Evolutionary conservation across 2,113 vertebrate species (phyloP).

Genomic region (zebrafish (Danio rerio)): DNA sequence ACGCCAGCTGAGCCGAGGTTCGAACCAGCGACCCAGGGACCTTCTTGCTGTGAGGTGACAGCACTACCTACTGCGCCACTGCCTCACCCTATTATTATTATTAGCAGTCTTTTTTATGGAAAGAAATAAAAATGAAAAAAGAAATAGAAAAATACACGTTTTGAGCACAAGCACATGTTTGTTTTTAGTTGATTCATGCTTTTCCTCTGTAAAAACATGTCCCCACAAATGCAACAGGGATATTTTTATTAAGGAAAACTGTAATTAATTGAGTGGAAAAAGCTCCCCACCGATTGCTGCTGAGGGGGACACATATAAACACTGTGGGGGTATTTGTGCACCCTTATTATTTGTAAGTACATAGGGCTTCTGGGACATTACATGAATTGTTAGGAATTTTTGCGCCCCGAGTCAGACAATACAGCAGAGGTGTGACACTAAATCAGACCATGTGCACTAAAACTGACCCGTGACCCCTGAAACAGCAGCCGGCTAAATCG

Average conservation of each 20-base stretch:
- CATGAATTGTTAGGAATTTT: slow-evolving; percentile 65
- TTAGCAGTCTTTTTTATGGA: no score
- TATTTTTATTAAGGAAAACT: slow-evolving; percentile 67
- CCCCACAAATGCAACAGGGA: slow-evolving; percentile 54
- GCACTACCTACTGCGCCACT: no score
- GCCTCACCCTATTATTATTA: no score
- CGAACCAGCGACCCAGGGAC: no score
- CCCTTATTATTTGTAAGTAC: slow-evolving; percentile 63
- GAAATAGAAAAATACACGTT: no score
- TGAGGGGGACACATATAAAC: slow-evolving; percentile 49
- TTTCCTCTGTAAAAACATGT: slow-evolving; percentile 54
- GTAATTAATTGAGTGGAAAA: slow-evolving; percentile 60
- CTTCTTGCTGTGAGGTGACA: no score
- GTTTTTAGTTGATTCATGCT: slow-evolving; percentile 61
- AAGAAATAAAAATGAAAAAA: no score
- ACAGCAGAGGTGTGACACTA: neutral
- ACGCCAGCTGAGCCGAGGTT: no score
- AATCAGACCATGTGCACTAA: slow-evolving; percentile 25
- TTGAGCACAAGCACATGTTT: slow-evolving; percentile 25
- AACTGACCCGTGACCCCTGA: slow-evolving; percentile 44
- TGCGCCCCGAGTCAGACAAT: slow-evolving; percentile 40
- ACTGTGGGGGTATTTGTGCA: slow-evolving; percentile 49
- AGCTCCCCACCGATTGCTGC: slow-evolving; percentile 54
- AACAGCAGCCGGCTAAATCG: slow-evolving; percentile 25
- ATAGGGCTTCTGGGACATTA: slow-evolving; percentile 65